Evolutionary conservation across 2,797 vertebrate species (phyloP).

Genomic region (Acanthurus leucopareius): DNA sequence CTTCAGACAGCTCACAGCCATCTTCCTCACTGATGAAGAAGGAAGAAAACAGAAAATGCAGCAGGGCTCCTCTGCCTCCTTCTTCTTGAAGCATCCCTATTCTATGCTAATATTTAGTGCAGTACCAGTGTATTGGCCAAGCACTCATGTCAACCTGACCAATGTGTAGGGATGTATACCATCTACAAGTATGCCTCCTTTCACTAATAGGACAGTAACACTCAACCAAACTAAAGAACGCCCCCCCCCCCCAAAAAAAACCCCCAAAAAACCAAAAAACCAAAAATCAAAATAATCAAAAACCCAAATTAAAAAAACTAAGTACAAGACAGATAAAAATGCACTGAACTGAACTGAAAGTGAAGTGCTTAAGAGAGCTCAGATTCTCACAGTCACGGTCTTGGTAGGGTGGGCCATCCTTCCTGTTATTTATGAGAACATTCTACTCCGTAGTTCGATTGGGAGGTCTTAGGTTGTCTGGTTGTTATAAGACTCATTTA

Average conservation of each 20-base stretch:
- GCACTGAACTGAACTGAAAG: background rate
- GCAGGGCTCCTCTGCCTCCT: background rate
- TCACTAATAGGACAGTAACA: conserved; percentile 15
- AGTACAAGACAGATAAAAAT: no score
- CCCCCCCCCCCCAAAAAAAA: no score
- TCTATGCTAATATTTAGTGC: background rate
- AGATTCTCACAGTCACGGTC: background rate
- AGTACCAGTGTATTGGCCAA: background rate
- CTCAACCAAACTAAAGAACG: no score
- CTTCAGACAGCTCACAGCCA: conserved; percentile 11
- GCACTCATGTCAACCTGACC: background rate
- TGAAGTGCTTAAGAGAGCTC: background rate
- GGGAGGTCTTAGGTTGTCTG: background rate
- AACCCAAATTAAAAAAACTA: no score
- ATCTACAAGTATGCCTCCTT: background rate
- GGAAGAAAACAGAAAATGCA: background rate
- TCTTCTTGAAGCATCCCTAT: background rate
- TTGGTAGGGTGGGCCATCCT: background rate
- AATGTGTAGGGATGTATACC: no score
- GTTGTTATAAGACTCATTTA: background rate
- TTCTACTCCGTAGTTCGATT: background rate
- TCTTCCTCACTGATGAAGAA: conserved; percentile 4
- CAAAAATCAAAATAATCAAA: no score
- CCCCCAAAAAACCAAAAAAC: no score
- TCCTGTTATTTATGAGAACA: conserved; percentile 18